A percentile compares a stretch with the other conserved stretches of the same genome.
phyloP scores from a whole-genome alignment of 2,888 invertebrate species.

The Agrochola lychnidis region DNA sequence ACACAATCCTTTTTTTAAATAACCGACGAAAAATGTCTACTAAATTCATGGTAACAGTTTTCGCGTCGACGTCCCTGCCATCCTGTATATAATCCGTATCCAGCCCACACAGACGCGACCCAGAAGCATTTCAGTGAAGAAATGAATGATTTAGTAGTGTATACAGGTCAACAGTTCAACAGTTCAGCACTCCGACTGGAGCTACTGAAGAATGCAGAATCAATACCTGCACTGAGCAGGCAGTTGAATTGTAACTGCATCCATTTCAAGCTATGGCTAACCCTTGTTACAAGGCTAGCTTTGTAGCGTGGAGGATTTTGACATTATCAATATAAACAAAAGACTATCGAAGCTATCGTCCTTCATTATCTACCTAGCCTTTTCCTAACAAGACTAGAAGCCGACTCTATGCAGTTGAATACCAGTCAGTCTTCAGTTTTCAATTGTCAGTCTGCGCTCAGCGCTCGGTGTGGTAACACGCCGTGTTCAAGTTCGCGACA shows the following conservation, averaged over 20 bases:
- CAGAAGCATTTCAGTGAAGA: not conserved
- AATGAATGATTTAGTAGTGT: conserved; percentile 26
- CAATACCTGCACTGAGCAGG: conserved; percentile 33
- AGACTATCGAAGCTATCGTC: too few relatives aligned
- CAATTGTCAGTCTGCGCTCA: too few relatives aligned
- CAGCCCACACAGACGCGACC: too few relatives aligned
- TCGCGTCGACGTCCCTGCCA: too few relatives aligned
- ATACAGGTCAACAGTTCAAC: conserved; percentile 48
- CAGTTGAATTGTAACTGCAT: conserved; percentile 25
- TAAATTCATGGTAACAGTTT: too few relatives aligned
- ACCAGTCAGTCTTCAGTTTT: not conserved
- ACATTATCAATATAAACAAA: not conserved
- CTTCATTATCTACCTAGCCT: not conserved
- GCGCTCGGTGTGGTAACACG: too few relatives aligned
- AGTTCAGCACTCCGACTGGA: conserved; percentile 16
- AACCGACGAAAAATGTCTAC: too few relatives aligned
- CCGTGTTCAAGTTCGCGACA: too few relatives aligned
- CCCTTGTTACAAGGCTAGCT: not conserved
- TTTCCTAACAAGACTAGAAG: not conserved
- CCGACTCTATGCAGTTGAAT: not conserved
- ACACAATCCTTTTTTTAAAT: too few relatives aligned
- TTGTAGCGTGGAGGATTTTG: not conserved
- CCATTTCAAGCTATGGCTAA: not conserved
- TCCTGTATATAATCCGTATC: not conserved
- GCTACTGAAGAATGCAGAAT: conserved; percentile 35